Evolutionary conservation across 2,113 vertebrate genomes (phyloP).

Genomic region (Phaetusa simplex): DNA sequence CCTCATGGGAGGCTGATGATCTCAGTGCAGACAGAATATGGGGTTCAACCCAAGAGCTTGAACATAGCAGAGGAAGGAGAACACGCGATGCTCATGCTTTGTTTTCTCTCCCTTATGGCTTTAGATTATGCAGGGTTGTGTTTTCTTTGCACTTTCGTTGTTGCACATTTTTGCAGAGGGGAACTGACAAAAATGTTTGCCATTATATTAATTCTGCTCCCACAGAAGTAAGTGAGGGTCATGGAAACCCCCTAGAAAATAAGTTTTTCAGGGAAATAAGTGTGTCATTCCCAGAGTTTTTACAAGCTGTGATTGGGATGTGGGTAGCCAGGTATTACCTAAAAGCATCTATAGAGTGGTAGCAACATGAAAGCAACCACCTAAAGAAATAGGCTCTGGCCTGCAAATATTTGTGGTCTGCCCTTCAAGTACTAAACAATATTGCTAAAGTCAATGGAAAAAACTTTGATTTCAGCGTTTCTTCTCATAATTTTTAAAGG

Average conservation of each 20-base stretch:
- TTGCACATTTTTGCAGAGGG: background rate
- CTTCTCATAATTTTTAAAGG: background rate
- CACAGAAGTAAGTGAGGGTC: background rate
- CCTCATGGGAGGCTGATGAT: background rate
- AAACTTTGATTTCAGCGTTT: background rate
- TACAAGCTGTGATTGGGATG: background rate
- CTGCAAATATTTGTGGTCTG: background rate
- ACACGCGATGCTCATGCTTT: background rate
- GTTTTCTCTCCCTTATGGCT: background rate
- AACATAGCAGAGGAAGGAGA: background rate
- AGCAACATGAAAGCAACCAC: background rate
- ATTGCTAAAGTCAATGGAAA: background rate
- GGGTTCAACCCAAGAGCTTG: background rate
- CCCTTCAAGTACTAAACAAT: background rate
- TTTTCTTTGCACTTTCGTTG: accelerated
- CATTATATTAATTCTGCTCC: background rate
- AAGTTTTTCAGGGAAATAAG: background rate
- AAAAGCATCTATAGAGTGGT: background rate
- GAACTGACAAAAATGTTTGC: background rate
- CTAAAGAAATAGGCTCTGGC: background rate
- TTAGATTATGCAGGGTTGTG: background rate
- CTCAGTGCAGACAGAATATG: background rate
- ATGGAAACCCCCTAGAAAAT: background rate
- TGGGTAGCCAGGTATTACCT: background rate
- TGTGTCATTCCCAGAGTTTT: background rate